Evolutionary conservation across 2,888 invertebrate species (phyloP), one percentile per base, ranked within the genome.

Genomic region (Chydorus sphaericus): DNA sequence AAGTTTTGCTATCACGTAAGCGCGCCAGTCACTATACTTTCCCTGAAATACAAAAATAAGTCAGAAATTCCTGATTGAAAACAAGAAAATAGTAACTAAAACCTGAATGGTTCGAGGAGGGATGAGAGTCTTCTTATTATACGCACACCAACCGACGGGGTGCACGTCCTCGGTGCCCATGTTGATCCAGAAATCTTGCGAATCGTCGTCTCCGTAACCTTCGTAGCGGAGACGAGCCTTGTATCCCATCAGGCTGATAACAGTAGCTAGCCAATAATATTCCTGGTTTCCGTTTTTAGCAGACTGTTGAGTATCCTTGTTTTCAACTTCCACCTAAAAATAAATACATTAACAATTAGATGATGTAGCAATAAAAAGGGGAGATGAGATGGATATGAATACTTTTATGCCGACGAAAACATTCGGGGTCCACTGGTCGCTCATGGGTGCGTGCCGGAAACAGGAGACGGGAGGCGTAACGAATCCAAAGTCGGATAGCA

Each of bases 111-210:
- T 85, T 69, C 83, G 82, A 11, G 96, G 96, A 18, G 96, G 94
- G 69, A 94, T 93, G 8, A 96, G 74, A 2, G 93, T 93, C 68
- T 93, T 92, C 30, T 92, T 92, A 59, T 92, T 80, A 0, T 90
- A 88, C 3, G 94, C 94, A 73, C 94, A 94, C 94, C 96, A 96
- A 6, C 96, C 96, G 4, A 97, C 92, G 16, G 92, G 90, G 71
- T 94, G 92, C n/a, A 97, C 88, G 67, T 88, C 85, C 18, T 87
- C 84, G 59, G 89, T 87, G 70, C 94, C 92, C 52, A 97, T 73
- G 65, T 93, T 93, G 5, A 94, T 84, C 96, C 96, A 97, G 70
- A 97, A 96, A 70, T 97, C 96, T 69, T 88, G 85, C 29, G 84
- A 80, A 56, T 80, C 75, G 67, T 92, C 89, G 60, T 80, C 80